Conservation (phyloP, 2,113 vertebrate genomes). For the Cricetomys ansorgei region DNA sequence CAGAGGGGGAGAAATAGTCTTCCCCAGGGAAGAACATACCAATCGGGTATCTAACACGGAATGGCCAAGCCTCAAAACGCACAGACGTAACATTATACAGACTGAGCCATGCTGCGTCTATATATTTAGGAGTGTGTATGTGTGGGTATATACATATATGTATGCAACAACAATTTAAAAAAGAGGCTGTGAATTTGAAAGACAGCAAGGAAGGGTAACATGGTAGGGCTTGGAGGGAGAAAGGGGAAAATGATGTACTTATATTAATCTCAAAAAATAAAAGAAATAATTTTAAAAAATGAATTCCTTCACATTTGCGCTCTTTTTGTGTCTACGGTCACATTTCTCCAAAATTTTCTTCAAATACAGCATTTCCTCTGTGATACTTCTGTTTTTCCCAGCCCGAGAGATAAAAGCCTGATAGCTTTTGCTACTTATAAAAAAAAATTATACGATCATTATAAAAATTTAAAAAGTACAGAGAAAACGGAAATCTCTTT, state of each 20-base stretch:
- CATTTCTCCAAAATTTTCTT: background rate
- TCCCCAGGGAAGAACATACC: background rate
- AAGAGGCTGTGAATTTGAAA: background rate
- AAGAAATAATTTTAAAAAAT: background rate
- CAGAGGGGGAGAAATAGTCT: no score
- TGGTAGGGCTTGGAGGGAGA: no score
- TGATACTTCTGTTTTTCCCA: background rate
- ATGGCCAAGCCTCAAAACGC: background rate
- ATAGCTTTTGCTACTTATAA: background rate
- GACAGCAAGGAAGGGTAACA: background rate
- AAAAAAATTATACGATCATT: background rate
- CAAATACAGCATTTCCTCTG: background rate
- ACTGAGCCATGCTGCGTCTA: background rate
- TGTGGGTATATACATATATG: background rate
- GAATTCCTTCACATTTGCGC: fast-evolving
- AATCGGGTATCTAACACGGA: background rate
- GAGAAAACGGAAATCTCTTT: background rate
- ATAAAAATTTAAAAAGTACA: background rate
- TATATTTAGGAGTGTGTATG: background rate
- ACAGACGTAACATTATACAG: background rate
- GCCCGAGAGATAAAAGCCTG: background rate
- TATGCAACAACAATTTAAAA: background rate
- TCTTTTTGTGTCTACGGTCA: background rate
- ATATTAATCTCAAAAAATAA: background rate
- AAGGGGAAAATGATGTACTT: background rate